Base-by-base conservation (phyloP, 2,888 invertebrate genomes). In the Oasisia sp. region DNA sequence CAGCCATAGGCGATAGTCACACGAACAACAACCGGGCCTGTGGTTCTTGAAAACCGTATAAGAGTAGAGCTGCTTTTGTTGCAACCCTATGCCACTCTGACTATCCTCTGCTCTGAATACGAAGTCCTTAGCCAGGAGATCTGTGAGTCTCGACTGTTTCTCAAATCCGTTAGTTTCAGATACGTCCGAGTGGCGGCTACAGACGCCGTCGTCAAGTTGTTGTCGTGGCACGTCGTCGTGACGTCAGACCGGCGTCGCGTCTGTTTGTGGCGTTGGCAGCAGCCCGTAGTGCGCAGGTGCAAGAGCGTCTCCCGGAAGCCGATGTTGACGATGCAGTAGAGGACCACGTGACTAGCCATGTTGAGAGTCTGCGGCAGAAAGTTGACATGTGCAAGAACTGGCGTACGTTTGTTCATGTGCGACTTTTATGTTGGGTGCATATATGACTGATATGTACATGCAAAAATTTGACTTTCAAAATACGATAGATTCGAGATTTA, bases 281-380 rank as follows among this genome's bases (percentile, higher is more conserved):
- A 74, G 74, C 74, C 74, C 19, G 74, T 74, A 74, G 74, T 74
- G 74, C 74, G 74, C 74, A 74, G 19, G 74, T 74, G 74, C 27
- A 91, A 27, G 91, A 91, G 32, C 90, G 92, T 90, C 32, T 38
- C 32, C 32, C 92, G 50, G 45, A 92, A 92, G n/a, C 32, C 32
- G 91, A 58, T 90, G 45, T 92, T 92, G 32, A 92, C 92, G 32
- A 56, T 74, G 56, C 92, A 92, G 92, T 93, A 94, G 8, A 94
- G 91, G 90, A 93, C 93, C 89, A 94, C 93, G 92, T 94, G 93
- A 74, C 93, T 92, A 74, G 93, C 93, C 32, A 93, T 93, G 92
- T 94, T 94, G 32, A 92, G 32, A 32, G 92, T 58, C 91, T 92
- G 92, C 5, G 27, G 27, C 74, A 74, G 19, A 74, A 74, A n/a